phyloP scores from a whole-genome alignment of 2,888 invertebrate genomes.

The Amorpha juglandis region DNA sequence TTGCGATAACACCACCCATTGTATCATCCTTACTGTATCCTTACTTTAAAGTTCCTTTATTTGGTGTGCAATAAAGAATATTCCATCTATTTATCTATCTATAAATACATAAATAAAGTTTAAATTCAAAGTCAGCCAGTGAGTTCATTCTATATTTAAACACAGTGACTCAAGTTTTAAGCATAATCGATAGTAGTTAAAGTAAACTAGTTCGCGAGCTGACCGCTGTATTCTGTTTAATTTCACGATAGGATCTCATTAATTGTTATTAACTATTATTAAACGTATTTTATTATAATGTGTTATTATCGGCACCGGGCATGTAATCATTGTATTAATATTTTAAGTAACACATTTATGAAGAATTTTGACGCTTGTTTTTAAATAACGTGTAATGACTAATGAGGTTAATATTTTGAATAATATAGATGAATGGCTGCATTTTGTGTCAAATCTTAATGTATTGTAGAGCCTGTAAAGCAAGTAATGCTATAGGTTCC shows the following conservation, averaged over 20 bases:
- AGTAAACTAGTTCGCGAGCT: conserved; percentile 6
- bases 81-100: too few species aligned
- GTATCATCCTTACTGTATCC: too few species aligned
- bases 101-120: background rate
- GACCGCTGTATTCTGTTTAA: conserved; percentile 7
- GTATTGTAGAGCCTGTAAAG: background rate
- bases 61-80: too few species aligned
- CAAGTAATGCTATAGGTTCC: too few species aligned
- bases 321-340: conserved; percentile 3
- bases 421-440: background rate
- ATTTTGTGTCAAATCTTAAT: background rate
- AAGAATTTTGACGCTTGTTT: background rate
- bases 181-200: conserved; percentile 12
- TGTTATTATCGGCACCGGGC: background rate
- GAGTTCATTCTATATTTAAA: conserved; percentile 20
- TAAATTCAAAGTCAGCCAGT: conserved; percentile 10
- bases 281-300: conserved; percentile 16
- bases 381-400: too few species aligned
- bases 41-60: too few species aligned
- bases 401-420: background rate
- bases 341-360: background rate
- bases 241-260: conserved; percentile 17
- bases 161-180: conserved; percentile 21
- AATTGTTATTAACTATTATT: conserved; percentile 25
- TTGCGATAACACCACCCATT: too few species aligned